phyloP scores from a whole-genome alignment of 2,797 vertebrate species.

The Ficedula albicollis region DNA sequence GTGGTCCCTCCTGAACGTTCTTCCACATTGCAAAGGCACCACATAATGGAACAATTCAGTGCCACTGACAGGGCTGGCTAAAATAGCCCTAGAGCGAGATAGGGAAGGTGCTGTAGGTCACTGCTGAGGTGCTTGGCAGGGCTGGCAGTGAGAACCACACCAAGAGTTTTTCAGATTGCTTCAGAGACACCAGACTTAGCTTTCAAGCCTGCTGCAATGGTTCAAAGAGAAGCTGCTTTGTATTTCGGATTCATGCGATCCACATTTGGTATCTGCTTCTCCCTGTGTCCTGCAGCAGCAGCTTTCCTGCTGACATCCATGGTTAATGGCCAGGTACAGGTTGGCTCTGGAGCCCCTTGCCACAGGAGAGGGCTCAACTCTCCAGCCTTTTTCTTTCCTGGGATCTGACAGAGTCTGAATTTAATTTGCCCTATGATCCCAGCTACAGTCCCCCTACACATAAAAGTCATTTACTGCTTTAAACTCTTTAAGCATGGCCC shows the following conservation, averaged over 20 bases:
- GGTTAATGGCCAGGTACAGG: fast-evolving
- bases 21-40: neutral
- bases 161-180: neutral
- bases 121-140: neutral
- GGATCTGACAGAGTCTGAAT: neutral
- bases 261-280: neutral
- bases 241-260: neutral
- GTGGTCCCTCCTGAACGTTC: neutral
- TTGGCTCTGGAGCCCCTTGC: neutral
- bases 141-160: neutral
- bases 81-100: neutral
- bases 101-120: neutral
- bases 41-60: constrained; percentile 26
- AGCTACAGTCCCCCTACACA: neutral
- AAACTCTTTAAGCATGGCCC: neutral
- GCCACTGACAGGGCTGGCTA: neutral
- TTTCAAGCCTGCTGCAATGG: neutral
- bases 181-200: neutral
- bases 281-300: neutral
- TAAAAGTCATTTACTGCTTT: neutral
- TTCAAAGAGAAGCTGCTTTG: neutral
- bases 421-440: neutral
- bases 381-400: neutral
- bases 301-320: fast-evolving
- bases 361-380: neutral